Evolutionary conservation across 1,140 invertebrate species (phyloP).

Genomic region (Dinoponera quadriceps): DNA sequence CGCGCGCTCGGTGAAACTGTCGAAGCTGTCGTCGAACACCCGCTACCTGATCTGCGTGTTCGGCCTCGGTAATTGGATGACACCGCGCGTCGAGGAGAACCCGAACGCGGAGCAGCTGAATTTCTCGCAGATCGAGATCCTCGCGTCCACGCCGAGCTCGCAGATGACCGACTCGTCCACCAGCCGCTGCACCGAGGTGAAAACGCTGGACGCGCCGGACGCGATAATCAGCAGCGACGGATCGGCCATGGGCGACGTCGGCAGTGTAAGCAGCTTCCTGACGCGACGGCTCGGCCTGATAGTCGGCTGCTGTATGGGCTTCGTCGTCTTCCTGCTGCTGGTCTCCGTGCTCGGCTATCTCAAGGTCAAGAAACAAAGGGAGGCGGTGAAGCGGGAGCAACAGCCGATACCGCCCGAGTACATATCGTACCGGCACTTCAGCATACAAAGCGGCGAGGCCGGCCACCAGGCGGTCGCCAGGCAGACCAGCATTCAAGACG

Average conservation of each 20-base stretch:
- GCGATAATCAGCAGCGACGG: conserved; percentile 86
- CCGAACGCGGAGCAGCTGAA: conserved; percentile 72
- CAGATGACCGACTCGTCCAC: conserved; percentile 90
- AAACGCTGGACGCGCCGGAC: conserved; percentile 89
- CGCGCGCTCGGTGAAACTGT: conserved; percentile 90
- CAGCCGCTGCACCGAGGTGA: conserved; percentile 91
- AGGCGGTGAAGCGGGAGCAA: conserved; percentile 89
- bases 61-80: conserved; percentile 90
- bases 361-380: conserved; percentile 94
- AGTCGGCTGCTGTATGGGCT: conserved; percentile 93
- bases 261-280: conserved; percentile 89
- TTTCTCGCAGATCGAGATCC: conserved; percentile 76
- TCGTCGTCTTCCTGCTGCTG: conserved; percentile 93
- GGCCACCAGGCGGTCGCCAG: conserved; percentile 62
- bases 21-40: conserved; percentile 90
- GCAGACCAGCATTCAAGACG: conserved; percentile 70
- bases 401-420: conserved; percentile 88
- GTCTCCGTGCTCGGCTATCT: conserved; percentile 93
- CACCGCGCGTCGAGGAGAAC: conserved; percentile 68
- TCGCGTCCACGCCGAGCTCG: conserved; percentile 77
- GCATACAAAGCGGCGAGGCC: conserved; percentile 82
- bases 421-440: conserved; percentile 90
- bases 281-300: conserved; percentile 93
- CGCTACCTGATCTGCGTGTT: conserved; percentile 94
- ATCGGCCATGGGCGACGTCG: conserved; percentile 88